A percentile compares a stretch with the other conserved stretches of the same genome.
Evolutionary conservation across 2,888 invertebrate species (phyloP).

Genomic region (Eubasilissa splendida): DNA sequence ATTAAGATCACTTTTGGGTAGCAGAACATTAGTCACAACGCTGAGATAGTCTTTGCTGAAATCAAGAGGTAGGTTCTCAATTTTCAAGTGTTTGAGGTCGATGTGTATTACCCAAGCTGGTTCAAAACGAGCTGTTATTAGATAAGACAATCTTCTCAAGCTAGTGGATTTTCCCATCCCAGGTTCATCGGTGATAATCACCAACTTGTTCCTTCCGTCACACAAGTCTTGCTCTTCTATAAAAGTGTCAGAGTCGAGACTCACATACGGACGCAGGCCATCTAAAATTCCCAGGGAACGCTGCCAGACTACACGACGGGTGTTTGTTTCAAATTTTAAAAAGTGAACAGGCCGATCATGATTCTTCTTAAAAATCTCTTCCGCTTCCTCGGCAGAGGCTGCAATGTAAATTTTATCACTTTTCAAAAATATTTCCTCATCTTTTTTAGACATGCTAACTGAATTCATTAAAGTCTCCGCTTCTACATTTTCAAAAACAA

Average conservation of each 20-base stretch:
- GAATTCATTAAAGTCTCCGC: neutral
- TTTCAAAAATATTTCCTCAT: neutral
- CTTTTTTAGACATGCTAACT: neutral
- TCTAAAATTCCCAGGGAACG: neutral
- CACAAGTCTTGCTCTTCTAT: neutral
- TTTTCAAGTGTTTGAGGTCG: neutral
- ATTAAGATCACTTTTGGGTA: neutral
- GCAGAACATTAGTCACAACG: neutral
- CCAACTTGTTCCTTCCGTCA: neutral
- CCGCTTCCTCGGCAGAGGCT: neutral
- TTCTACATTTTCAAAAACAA: neutral
- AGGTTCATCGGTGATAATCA: neutral
- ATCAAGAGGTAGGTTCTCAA: neutral
- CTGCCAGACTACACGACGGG: neutral
- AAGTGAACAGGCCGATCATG: neutral
- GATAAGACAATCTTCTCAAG: neutral
- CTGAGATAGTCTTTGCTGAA: neutral
- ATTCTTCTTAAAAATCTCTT: neutral
- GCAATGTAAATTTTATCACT: neutral
- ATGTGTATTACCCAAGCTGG: neutral
- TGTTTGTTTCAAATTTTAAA: neutral
- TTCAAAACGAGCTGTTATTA: neutral
- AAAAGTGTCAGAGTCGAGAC: neutral
- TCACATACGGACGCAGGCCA: neutral
- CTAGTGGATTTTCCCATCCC: neutral